A percentile compares a stretch with the other conserved stretches of the same genome.
Conservation (phyloP, 37 sponge, comb jelly and placozoan genomes). For the Cladorhizidae sp. region DNA sequence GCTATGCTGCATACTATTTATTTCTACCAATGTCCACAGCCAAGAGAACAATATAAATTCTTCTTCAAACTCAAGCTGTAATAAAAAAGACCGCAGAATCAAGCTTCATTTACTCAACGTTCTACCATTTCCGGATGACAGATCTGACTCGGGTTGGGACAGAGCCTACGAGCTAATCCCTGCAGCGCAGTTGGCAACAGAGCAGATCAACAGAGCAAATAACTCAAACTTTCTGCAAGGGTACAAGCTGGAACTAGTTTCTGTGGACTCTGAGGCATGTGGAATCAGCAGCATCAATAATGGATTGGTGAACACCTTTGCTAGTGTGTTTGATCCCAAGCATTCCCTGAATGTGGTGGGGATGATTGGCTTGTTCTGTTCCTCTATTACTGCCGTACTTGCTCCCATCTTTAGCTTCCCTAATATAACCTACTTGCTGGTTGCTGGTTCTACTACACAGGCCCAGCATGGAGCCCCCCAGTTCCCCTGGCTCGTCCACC, state of each 20-base stretch:
- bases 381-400: slow-evolving; percentile 20
- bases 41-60: too few relatives aligned
- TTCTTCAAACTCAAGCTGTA: too few relatives aligned
- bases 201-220: slow-evolving; percentile 38
- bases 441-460: slow-evolving; percentile 30
- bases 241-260: slow-evolving; percentile 31
- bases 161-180: slow-evolving; percentile 38
- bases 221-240: slow-evolving; percentile 15
- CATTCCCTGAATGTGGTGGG: slow-evolving; percentile 15
- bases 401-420: slow-evolving; percentile 11
- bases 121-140: slow-evolving; percentile 19
- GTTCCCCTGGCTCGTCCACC: slow-evolving; percentile 11
- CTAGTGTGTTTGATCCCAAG: neutral
- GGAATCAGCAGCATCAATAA: neutral
- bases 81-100: too few relatives aligned
- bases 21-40: too few relatives aligned
- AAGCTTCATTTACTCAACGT: slow-evolving; percentile 25
- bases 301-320: neutral
- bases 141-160: slow-evolving; percentile 18
- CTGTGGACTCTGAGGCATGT: slow-evolving; percentile 24
- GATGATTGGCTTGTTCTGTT: slow-evolving; percentile 34
- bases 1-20: too few relatives aligned
- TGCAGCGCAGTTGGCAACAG: slow-evolving; percentile 42
- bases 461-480: neutral
- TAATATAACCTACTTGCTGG: slow-evolving; percentile 8